Evolutionary conservation across 2,113 vertebrate species (phyloP).

Genomic region (Siniperca chuatsi): DNA sequence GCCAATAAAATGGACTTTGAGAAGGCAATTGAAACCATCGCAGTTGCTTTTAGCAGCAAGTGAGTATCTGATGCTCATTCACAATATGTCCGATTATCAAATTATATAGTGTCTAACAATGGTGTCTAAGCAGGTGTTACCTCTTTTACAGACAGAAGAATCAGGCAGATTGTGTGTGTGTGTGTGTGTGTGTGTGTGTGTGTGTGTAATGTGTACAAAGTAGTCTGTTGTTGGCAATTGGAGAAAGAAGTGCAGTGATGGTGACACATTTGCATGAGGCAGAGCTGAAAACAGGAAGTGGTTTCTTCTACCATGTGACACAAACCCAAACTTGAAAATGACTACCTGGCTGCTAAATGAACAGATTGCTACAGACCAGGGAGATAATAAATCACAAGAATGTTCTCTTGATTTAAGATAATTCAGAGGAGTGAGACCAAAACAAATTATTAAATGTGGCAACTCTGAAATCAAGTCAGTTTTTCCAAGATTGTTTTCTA

Average conservation of each 20-base stretch:
- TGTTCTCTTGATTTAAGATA: not conserved
- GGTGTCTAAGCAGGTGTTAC: not conserved
- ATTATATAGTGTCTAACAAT: not conserved
- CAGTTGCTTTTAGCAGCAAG: constrained; percentile 98
- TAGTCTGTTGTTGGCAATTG: constrained; percentile 54
- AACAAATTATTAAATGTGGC: not conserved
- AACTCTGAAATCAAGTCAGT: not conserved
- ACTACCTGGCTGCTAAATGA: constrained; percentile 45
- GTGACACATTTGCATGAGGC: constrained; percentile 81
- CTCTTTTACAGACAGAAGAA: not conserved
- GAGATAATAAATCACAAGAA: not conserved
- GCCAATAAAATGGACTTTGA: constrained; percentile 93
- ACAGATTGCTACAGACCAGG: constrained; percentile 16
- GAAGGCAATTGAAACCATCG: constrained; percentile 94
- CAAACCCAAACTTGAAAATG: constrained; percentile 55
- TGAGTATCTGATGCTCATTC: constrained; percentile 77
- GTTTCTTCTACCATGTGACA: constrained; percentile 63
- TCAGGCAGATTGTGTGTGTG: constrained; percentile 1
- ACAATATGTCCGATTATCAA: not conserved
- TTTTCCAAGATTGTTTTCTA: not conserved
- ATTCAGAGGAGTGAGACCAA: not conserved
- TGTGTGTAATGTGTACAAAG: not conserved
- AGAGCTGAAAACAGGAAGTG: constrained; percentile 83
- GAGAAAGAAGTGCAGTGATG: constrained; percentile 69
- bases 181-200: constrained; percentile 9